These are phyloP conservation scores for Jordanella pulchra DNA, from an alignment of 2,797 vertebrate genomes.

Conservation along the genomic window DNA sequence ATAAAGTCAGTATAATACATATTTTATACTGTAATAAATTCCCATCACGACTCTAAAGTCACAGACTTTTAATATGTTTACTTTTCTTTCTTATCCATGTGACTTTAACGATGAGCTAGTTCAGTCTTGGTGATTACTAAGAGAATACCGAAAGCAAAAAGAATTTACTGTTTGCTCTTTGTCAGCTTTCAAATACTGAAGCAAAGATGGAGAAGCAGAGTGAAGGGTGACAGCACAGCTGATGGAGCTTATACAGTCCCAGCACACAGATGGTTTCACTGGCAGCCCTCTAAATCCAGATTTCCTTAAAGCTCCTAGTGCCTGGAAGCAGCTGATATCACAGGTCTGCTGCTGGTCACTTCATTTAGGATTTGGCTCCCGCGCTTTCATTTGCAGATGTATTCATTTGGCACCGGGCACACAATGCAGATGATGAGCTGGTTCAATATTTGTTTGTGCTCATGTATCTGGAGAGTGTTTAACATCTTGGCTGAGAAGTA, in stretches of 20 bases:
- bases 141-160: slow-evolving; percentile 4
- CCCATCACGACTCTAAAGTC: neutral
- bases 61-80: neutral
- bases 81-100: slow-evolving; percentile 1
- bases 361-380: slow-evolving; percentile 66
- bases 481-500: slow-evolving; percentile 23
- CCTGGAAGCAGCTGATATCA: slow-evolving; percentile 56
- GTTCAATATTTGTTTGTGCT: slow-evolving; percentile 49
- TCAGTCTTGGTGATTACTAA: slow-evolving; percentile 11
- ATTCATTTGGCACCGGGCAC: slow-evolving; percentile 54
- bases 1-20: neutral
- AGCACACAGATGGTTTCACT: slow-evolving; percentile 72
- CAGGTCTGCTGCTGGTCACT: slow-evolving; percentile 62
- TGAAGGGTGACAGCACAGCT: slow-evolving; percentile 61
- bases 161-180: slow-evolving; percentile 26
- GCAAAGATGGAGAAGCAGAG: slow-evolving; percentile 44
- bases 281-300: slow-evolving; percentile 60
- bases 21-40: slow-evolving; percentile 1
- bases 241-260: slow-evolving; percentile 63
- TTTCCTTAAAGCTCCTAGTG: slow-evolving; percentile 64
- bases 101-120: slow-evolving; percentile 7
- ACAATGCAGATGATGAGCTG: slow-evolving; percentile 45
- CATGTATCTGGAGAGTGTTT: slow-evolving; percentile 22
- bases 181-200: slow-evolving; percentile 47
- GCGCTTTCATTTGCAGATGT: slow-evolving; percentile 52